Base-by-base conservation (phyloP, 2,113 vertebrate genomes). In the Prionailurus viverrinus region DNA sequence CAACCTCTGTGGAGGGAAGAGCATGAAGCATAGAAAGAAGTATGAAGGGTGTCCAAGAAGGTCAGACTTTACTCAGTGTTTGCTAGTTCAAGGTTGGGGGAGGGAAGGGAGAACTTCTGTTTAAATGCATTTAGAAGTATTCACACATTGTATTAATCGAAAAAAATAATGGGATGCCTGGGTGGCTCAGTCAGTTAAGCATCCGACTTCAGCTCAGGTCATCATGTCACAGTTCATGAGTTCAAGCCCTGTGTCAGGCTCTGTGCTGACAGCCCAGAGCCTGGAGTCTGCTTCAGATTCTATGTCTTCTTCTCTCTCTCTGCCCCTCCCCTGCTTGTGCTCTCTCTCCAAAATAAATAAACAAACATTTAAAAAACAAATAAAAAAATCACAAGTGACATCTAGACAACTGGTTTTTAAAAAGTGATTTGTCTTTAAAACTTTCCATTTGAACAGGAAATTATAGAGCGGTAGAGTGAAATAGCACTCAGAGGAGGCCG, bases 331-430 rank as follows among this genome's bases (percentile, higher is more conserved):
- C 19, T 61, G 58, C 58, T 61, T 23, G 8, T 61, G 19, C 7
- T 61, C 58, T 61, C 21, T 61, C 21, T 61, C 21, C 58, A 61
- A 61, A 61, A 61, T 61, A 61, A 61, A 61, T 61, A 61, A 61
- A 61, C 7, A 61, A 61, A 23, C 58, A 58, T 61, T 61, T 21
- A 58, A 19, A 58, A 58, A 58, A 66, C 48, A 90, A 94, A 91
- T 95, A 81, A 93, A 91, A 89, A 96, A 94, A 79, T 92, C 74
- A 61, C 45, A 69, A 95, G 55, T 94, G 89, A 96, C 65, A 95
- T 85, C 76, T 87, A 94, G 93, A 80, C 66, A 91, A 76, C 76
- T 93, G 61, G 41, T 86, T 97, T 92, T 89, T 16, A 82, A 94
- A 93, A 91, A 87, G 74, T 76, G 69, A 41, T 87, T 94, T 83